Conservation (phyloP, 2,888 invertebrate species). For the Philopedon plagiatum region DNA sequence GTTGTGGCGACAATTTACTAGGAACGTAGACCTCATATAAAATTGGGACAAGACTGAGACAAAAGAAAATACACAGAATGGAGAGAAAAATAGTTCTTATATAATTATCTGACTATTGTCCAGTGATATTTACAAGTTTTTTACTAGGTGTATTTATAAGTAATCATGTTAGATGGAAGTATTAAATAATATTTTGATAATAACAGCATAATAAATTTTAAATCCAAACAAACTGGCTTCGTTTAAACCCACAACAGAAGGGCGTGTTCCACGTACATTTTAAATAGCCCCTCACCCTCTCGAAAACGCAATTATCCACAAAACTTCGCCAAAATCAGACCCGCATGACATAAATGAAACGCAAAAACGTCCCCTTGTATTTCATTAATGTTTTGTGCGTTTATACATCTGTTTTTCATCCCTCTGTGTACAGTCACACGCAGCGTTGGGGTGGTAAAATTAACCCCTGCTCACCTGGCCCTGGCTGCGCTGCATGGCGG, state of each 20-base stretch:
- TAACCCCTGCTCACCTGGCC: conserved; percentile 49
- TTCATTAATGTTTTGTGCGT: conserved; percentile 45
- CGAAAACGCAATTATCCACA: conserved; percentile 22
- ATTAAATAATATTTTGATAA: background rate
- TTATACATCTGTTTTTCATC: conserved; percentile 51
- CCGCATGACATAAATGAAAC: conserved; percentile 43
- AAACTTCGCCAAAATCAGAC: conserved; percentile 43
- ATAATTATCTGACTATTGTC: too few species aligned
- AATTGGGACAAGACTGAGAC: too few species aligned
- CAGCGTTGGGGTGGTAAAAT: conserved; percentile 45
- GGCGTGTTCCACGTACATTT: conserved; percentile 2
- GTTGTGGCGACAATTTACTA: too few species aligned
- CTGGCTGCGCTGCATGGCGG: conserved; percentile 56
- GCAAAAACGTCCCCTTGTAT: conserved; percentile 40
- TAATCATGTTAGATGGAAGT: too few species aligned
- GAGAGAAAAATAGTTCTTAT: too few species aligned
- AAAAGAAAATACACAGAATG: too few species aligned
- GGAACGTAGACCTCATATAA: too few species aligned
- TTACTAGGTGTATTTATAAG: too few species aligned
- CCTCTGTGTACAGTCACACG: conserved; percentile 47
- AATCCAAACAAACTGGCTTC: background rate
- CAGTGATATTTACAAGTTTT: too few species aligned
- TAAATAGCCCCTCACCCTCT: conserved; percentile 21
- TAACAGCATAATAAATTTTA: background rate
- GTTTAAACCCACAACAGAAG: background rate